Evolutionary conservation across 2,888 invertebrate species (phyloP).

Genomic region (Auanema sp.): DNA sequence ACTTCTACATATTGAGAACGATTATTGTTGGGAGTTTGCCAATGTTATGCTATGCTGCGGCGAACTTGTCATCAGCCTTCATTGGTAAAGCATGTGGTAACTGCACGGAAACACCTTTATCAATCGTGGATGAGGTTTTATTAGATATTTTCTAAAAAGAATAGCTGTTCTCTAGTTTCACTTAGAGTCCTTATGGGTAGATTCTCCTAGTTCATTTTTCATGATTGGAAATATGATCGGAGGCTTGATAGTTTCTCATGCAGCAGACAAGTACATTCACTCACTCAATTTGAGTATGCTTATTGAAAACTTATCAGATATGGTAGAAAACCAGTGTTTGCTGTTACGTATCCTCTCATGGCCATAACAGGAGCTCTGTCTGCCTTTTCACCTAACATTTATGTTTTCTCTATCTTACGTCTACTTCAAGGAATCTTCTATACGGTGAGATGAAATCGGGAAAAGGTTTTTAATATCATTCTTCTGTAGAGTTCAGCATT

Average conservation of each 20-base stretch:
- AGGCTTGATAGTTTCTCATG: slow-evolving; percentile 2
- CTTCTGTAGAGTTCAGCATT: no score
- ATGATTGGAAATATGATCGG: slow-evolving; percentile 19
- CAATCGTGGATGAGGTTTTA: not conserved
- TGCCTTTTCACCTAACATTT: slow-evolving; percentile 11
- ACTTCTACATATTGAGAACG: no score
- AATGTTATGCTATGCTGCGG: not conserved
- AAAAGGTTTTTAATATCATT: no score
- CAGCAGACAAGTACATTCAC: not conserved
- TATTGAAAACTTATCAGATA: not conserved
- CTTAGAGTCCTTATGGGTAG: slow-evolving; percentile 4
- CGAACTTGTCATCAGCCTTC: not conserved
- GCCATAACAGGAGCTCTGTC: not conserved
- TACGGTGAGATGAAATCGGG: slow-evolving; percentile 1
- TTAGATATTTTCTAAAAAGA: not conserved
- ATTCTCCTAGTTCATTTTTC: slow-evolving; percentile 9
- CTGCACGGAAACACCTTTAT: not conserved
- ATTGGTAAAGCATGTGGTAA: not conserved
- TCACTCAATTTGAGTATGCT: no score
- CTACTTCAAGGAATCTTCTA: slow-evolving; percentile 14
- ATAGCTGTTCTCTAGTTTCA: slow-evolving; percentile 8
- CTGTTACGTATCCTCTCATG: slow-evolving; percentile 2
- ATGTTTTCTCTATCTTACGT: slow-evolving; percentile 8
- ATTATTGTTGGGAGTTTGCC: not conserved
- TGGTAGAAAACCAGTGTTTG: slow-evolving; percentile 14